Conservation (phyloP, 1,140 invertebrate species). For the Drosophila orena region DNA sequence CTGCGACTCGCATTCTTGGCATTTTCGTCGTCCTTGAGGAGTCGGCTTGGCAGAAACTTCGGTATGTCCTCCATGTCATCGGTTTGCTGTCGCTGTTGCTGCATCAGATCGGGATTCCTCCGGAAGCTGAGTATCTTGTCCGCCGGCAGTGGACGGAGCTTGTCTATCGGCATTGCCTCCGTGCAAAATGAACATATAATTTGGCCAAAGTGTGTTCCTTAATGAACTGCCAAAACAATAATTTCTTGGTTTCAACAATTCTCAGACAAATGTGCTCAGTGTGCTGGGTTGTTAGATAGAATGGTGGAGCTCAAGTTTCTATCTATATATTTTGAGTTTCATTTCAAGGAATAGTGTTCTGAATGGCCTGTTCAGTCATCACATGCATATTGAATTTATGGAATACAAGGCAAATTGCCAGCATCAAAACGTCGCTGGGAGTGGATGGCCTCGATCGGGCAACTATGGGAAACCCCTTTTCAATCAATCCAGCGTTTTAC, state of each 20-base stretch:
- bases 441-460: constrained; percentile 23
- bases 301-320: background rate
- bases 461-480: constrained; percentile 19
- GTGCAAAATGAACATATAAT: background rate
- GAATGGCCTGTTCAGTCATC: background rate
- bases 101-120: constrained; percentile 19
- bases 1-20: background rate
- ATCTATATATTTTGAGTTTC: background rate
- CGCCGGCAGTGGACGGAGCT: constrained; percentile 10
- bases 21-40: background rate
- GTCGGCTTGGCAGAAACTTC: constrained; percentile 22
- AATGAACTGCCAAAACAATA: background rate
- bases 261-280: no score
- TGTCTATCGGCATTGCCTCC: constrained; percentile 9
- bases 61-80: constrained; percentile 17
- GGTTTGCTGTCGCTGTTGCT: background rate
- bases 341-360: background rate
- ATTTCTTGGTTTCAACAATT: background rate
- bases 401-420: constrained; percentile 12
- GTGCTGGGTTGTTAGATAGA: background rate
- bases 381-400: constrained; percentile 9
- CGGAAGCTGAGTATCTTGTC: constrained; percentile 43
- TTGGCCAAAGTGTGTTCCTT: background rate
- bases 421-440: constrained; percentile 7
- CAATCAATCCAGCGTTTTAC: constrained; percentile 31